These are phyloP conservation scores for Herminia tarsipennalis DNA, from an alignment of 2,888 invertebrate species.

Conservation along the genomic window DNA sequence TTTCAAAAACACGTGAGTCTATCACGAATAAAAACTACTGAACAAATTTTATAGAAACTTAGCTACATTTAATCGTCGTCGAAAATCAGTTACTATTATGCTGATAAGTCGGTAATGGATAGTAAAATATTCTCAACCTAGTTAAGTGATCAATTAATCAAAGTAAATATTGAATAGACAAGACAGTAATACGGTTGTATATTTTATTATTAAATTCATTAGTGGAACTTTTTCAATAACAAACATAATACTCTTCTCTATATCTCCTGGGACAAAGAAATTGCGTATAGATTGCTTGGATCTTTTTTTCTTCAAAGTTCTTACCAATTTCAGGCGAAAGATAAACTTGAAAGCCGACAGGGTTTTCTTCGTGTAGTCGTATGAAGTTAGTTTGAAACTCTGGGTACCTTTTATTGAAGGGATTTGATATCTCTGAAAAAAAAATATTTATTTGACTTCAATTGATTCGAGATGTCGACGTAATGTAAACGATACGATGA, in stretches of 20 bases:
- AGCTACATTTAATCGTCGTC: no score
- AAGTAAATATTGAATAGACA: no score
- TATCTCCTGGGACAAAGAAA: slow-evolving; percentile 20
- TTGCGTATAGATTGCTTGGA: slow-evolving; percentile 20
- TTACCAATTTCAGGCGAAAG: slow-evolving; percentile 10
- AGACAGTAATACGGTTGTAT: no score
- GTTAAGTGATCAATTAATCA: no score
- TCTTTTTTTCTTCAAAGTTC: slow-evolving; percentile 22
- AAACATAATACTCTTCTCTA: slow-evolving; percentile 15
- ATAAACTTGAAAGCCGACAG: background rate
- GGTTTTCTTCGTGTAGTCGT: background rate
- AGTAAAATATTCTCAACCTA: no score
- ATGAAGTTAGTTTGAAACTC: background rate
- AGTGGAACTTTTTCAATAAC: slow-evolving; percentile 35
- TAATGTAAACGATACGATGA: no score
- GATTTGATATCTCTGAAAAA: background rate
- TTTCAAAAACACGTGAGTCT: no score
- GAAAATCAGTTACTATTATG: no score
- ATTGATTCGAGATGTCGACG: no score
- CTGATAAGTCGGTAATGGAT: no score
- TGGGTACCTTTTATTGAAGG: background rate
- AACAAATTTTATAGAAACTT: no score
- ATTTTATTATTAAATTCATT: slow-evolving; percentile 27
- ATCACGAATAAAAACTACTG: no score
- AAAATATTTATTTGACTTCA: background rate